Evolutionary conservation across 1,140 invertebrate genomes (phyloP).

Genomic region (Cecropterus lyciades): DNA sequence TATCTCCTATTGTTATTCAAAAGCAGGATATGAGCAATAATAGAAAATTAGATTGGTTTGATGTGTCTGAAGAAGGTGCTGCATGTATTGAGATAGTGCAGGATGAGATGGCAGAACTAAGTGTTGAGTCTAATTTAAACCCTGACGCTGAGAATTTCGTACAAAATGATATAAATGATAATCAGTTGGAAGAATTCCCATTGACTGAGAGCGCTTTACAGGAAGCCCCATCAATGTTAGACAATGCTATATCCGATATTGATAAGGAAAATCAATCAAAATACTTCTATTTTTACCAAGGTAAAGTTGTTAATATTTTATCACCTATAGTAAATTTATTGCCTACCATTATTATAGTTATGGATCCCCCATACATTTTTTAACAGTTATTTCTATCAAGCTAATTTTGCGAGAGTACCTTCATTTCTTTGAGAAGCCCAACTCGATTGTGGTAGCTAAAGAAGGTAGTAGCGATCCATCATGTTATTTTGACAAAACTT

Average conservation of each 20-base stretch:
- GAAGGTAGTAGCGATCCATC: no score
- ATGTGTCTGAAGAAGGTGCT: constrained; percentile 67
- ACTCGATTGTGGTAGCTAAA: no score
- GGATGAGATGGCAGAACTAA: constrained; percentile 57
- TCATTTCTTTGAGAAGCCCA: no score
- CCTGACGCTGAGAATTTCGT: constrained; percentile 63
- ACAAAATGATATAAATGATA: constrained; percentile 49
- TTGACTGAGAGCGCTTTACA: constrained; percentile 47
- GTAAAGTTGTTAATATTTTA: constrained; percentile 71
- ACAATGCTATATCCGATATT: constrained; percentile 53
- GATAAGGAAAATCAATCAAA: constrained; percentile 81
- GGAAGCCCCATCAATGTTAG: constrained; percentile 45
- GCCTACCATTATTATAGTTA: no score
- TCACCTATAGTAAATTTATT: no score
- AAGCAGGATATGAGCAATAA: constrained; percentile 63
- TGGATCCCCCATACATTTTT: no score
- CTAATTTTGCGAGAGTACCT: no score
- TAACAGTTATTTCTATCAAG: no score
- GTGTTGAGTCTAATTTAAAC: constrained; percentile 59
- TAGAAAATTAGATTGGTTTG: constrained; percentile 73
- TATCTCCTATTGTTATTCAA: constrained; percentile 60
- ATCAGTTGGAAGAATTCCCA: constrained; percentile 55
- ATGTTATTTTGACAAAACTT: no score
- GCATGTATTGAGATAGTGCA: constrained; percentile 57
- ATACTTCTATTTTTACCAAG: constrained; percentile 95